Base-by-base conservation (phyloP, 35 echinoderm and acorn worm genomes). In the Apostichopus californicus region DNA sequence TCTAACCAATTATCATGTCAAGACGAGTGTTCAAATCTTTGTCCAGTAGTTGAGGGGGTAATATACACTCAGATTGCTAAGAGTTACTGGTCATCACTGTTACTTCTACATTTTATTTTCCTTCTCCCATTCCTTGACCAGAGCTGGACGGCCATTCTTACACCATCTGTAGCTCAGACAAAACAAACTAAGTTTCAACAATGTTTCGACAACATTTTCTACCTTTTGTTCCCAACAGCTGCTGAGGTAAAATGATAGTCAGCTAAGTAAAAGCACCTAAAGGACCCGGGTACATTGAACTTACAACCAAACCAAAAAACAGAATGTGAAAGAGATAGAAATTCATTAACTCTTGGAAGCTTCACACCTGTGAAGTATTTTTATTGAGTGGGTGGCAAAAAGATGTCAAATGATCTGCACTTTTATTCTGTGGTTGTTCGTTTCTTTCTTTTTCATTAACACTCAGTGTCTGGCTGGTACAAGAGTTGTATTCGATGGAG, bases 341-440 rank as follows among this genome's bases (percentile, higher is more conserved):
- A 75, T 75, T 75, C 71, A 75, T 75, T 75, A 75, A 75, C 71
- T 75, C 71, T 75, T 22, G 71, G 71, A 75, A 18, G 20, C 71
- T 75, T 75, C 71, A 75, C 71, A 75, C 71, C 71, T 75, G 71
- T 6, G 17, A 75, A 75, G 71, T n/a, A 24, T 75, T 75, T 75
- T 75, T 75, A 75, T 22, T n/a, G 13, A 75, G 71, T 20, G 5
- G 71, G 71, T 20, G 71, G 17, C 71, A 75, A 75, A 75, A 75
- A 75, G 12, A 75, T 7, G 2, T 22, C 21, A 22, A 75, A 18
- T 75, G 71, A 75, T 75, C 71, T 75, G 71, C 12, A 61, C 71
- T 22, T 75, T 75, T 22, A 3, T 20, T 75, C 71, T 75, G 71
- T 18, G 6, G 12, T 75, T 61, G 7, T 61, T 61, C 34, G 34